These are phyloP conservation scores for Drosophila lutescens DNA, from an alignment of 2,888 invertebrate species.

Conservation along the genomic window DNA sequence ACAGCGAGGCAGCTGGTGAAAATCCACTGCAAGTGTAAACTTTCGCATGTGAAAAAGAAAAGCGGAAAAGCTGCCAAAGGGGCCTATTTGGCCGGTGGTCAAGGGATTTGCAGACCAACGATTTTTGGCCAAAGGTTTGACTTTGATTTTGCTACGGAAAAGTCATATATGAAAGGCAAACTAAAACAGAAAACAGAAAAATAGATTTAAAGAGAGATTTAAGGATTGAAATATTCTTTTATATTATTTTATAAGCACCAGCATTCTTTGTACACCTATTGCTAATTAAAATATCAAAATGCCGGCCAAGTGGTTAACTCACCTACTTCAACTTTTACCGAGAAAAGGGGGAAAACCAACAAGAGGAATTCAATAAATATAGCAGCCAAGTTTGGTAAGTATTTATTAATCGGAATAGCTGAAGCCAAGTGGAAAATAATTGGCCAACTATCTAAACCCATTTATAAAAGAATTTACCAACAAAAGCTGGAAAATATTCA, in stretches of 20 bases:
- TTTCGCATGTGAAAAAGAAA: slow-evolving; percentile 6
- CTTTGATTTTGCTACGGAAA: slow-evolving; percentile 33
- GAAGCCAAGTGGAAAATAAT: background rate
- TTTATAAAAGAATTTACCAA: background rate
- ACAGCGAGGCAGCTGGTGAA: background rate
- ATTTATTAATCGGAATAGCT: slow-evolving; percentile 17
- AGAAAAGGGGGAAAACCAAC: background rate
- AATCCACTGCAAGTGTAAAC: slow-evolving; percentile 8
- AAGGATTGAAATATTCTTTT: background rate
- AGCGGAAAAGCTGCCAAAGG: background rate
- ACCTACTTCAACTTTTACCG: no score
- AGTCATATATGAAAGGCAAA: slow-evolving; percentile 1
- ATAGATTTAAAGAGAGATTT: background rate
- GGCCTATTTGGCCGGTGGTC: slow-evolving; percentile 23
- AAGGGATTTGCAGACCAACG: slow-evolving; percentile 25
- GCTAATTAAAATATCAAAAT: background rate
- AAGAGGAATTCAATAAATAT: slow-evolving; percentile 17
- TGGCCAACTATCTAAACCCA: no score
- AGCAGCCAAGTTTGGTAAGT: background rate
- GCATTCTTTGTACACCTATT: background rate
- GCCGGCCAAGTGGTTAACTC: background rate
- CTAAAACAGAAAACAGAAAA: no score
- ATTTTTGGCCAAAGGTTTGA: slow-evolving; percentile 25
- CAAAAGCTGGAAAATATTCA: background rate
- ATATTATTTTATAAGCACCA: no score